Base-by-base conservation (phyloP, 2,888 invertebrate genomes). In the Portevinia maculata region DNA sequence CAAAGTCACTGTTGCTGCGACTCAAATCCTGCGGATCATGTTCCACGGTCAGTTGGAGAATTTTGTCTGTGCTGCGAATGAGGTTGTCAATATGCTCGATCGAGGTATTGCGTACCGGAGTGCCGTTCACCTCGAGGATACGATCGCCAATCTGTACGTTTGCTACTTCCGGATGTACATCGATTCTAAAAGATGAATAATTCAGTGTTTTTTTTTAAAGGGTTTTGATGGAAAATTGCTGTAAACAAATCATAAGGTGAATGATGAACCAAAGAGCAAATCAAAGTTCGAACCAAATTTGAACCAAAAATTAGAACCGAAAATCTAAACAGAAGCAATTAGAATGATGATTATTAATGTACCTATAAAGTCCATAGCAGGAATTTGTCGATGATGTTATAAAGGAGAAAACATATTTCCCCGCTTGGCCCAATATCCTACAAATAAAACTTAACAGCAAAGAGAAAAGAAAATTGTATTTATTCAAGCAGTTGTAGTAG, bases 41-140 rank as follows among this genome's bases (percentile, higher is more conserved):
- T 90, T 98, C 98, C 87, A 98, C 96, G 2, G 97, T 97, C 83
- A 98, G 91, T 93, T 97, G 96, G 75, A 96, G 90, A 76, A 94
- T 93, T 69, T 94, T 93, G 86, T 95, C 94, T 0, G 95, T 94
- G 87, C 94, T 93, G 76, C 93, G 92, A 70, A 96, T 93, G 32
- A 95, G 92, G 88, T 94, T 93, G 89, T 96, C 96, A 67, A 96
- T 94, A 85, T 94, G 96, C 83, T 96, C 94, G 53, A 96, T 92
- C 0, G 96, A 94, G 62, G 95, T 94, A 88, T 96, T 95, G 87
- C 93, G 94, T 0, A 97, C 95, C 0, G 97, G 96, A 0, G 96
- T 94, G 1, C 98, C 98, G 92, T 98, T 97, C 55, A 98, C 96
- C 92, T 98, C 98, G 84, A 98, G 92, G 85, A 98, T 97, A 87